A percentile compares a stretch with the other conserved stretches of the same genome.
Conservation (phyloP, 2,797 vertebrate genomes). For the Phrynocephalus forsythii region DNA sequence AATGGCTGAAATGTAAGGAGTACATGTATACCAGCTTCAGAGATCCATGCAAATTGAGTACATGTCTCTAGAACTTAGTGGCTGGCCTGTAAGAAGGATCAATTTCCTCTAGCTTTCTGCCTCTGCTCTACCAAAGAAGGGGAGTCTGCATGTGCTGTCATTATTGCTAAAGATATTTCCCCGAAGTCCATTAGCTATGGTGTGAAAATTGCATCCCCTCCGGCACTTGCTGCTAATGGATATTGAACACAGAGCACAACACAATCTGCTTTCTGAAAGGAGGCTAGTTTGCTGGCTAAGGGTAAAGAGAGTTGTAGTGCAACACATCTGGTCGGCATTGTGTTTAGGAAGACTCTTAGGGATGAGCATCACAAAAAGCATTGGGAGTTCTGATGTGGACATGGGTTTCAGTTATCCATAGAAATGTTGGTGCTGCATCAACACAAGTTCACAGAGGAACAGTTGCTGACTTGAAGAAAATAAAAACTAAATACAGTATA, state of each 20-base stretch:
- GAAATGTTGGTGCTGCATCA: background rate
- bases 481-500: background rate
- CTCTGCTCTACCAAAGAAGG: background rate
- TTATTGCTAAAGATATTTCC: background rate
- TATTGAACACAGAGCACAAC: slow-evolving; percentile 5
- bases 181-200: background rate
- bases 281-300: slow-evolving; percentile 2
- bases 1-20: background rate
- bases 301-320: background rate
- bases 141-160: background rate
- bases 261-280: background rate
- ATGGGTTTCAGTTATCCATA: slow-evolving; percentile 14
- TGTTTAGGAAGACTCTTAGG: background rate
- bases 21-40: background rate
- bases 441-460: background rate
- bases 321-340: background rate
- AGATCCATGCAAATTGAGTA: background rate
- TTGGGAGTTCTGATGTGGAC: background rate
- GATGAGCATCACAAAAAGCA: slow-evolving; percentile 11
- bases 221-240: slow-evolving; percentile 6
- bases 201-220: background rate
- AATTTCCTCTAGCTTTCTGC: background rate
- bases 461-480: background rate
- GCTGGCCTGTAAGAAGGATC: background rate
- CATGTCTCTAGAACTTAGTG: background rate